Base-by-base conservation (phyloP, 1,140 invertebrate species). In the Adelges cooleyi region DNA sequence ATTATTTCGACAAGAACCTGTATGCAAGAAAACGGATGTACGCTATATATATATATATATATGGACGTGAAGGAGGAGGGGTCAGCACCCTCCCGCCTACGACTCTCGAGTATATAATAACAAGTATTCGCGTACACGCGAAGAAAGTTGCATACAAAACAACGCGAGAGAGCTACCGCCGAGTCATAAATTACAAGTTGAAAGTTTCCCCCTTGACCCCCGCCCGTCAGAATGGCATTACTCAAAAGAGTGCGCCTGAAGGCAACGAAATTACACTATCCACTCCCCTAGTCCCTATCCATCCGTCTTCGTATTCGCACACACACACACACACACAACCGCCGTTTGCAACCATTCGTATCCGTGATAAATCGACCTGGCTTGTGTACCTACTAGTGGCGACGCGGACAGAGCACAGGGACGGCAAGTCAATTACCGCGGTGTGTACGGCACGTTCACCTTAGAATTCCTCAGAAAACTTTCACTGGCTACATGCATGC, bases 81-180 rank as follows among this genome's bases (percentile, higher is more conserved):
- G 29, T 11, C 29, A 33, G 29, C 5, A n/a, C n/a, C n/a, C n/a
- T n/a, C 11, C 5, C 29, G 11, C 29, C 29, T 33, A 33, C 11
- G 5, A 6, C 29, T 33, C 5, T n/a, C n/a, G n/a, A n/a, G 5
- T 11, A 33, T 33, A 33, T 33, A 33, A 33, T 33, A n/a, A n/a
- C n/a, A 33, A 6, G 29, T 33, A 33, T 25, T 0, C 22, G 15
- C 15, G 56, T 4, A 23, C 36, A 15, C 44, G 46, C 22, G 56
- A 62, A 62, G 56, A 62, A 62, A 62, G 56, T 62, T 62, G 56
- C 56, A 46, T 62, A 62, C 42, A 62, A 62, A 62, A 62, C n/a
- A n/a, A n/a, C 40, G 56, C 23, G 56, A 23, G 25, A 15, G 40
- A 15, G 11, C 22, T 62, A 44, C 10, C 40, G 38, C 42, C 56